A percentile compares a stretch with the other conserved stretches of the same genome.
phyloP scores from a whole-genome alignment of 2,797 vertebrate species.

The Chrysocyon brachyurus region DNA sequence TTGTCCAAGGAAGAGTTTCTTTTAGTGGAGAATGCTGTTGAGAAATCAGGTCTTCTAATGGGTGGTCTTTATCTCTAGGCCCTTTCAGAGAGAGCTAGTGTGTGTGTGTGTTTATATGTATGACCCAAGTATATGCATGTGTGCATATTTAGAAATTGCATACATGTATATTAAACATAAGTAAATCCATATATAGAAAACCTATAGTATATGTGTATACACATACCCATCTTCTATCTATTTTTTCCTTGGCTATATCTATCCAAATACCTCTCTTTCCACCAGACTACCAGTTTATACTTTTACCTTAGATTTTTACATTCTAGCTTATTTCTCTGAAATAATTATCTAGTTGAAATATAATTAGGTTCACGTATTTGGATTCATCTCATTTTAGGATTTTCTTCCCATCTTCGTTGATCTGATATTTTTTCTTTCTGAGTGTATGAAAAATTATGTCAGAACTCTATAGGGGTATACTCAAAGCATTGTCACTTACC shows the following conservation, averaged over 20 bases:
- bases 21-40: constrained; percentile 27
- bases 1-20: background rate
- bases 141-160: background rate
- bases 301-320: constrained; percentile 42
- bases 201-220: background rate
- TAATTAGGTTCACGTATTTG: background rate
- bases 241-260: background rate
- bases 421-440: background rate
- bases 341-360: background rate
- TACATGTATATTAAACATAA: background rate
- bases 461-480: background rate
- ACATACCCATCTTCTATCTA: background rate
- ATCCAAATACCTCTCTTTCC: background rate
- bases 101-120: background rate
- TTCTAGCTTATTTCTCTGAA: constrained; percentile 38
- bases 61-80: background rate
- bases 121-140: background rate
- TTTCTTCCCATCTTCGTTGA: background rate
- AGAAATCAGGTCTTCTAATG: background rate
- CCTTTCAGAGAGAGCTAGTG: background rate
- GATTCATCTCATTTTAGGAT: constrained; percentile 31
- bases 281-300: background rate
- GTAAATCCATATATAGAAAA: background rate
- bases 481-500: background rate
- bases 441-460: background rate